These are phyloP conservation scores for Harpalus rubripes DNA, from an alignment of 2,888 invertebrate species.

Conservation along the genomic window DNA sequence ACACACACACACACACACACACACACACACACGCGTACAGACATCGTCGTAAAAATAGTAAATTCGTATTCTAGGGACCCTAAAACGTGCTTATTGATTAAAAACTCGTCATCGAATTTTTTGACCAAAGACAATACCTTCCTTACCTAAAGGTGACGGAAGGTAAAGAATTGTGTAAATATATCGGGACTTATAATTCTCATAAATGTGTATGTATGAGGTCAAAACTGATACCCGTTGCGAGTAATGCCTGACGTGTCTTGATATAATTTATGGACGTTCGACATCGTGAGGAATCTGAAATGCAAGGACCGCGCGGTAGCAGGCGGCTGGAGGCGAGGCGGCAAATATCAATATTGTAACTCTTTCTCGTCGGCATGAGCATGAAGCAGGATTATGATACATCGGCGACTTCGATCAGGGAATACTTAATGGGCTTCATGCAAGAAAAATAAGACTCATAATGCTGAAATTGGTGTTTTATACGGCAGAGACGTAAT, in stretches of 20 bases:
- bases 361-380: constrained; percentile 27
- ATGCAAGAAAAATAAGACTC: constrained; percentile 30
- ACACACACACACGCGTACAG: too few relatives aligned
- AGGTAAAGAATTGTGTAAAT: too few relatives aligned
- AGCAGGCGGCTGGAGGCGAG: neutral
- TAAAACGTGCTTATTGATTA: too few relatives aligned
- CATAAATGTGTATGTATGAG: neutral
- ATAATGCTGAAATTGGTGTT: constrained; percentile 35
- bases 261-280: neutral
- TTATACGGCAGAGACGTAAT: constrained; percentile 29
- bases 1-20: too few relatives aligned
- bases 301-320: constrained; percentile 1
- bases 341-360: constrained; percentile 31
- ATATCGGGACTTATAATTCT: neutral
- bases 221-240: neutral
- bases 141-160: too few relatives aligned
- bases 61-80: too few relatives aligned
- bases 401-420: constrained; percentile 35
- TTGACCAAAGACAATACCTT: too few relatives aligned
- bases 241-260: neutral
- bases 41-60: too few relatives aligned
- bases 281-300: neutral
- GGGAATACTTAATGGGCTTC: constrained; percentile 33
- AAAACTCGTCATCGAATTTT: too few relatives aligned
- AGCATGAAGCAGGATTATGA: constrained; percentile 9